Base-by-base conservation (phyloP, 2,888 invertebrate genomes). In the Drosophila crucigera region DNA sequence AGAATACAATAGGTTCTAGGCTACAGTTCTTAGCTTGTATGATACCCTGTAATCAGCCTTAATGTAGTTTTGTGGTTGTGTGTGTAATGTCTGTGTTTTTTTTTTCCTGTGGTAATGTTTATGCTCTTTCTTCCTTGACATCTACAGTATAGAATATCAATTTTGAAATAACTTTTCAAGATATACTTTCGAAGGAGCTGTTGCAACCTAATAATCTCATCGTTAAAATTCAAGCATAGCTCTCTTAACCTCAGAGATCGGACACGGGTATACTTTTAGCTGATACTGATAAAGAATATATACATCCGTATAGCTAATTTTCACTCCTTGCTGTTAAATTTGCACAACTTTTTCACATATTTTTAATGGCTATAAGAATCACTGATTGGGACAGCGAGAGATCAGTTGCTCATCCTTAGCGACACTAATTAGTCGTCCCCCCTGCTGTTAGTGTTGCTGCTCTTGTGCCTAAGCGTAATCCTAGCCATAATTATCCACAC, bases 341-440 rank as follows among this genome's bases (percentile, higher is more conserved):
- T 25, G 47, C 22, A 25, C 25, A 9, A 47, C 3, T n/a, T 28
- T 28, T 19, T 28, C 28, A 39, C 28, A 39, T 39, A n/a, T 16
- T 56, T 6, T 22, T 3, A 41, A 58, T 39, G 14, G 22, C 4
- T n/a, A 22, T 58, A 30, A 25, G 6, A 33, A 49, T 49, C 49
- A 19, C 19, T 69, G 28, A 56, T 56, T 55, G 31, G 41, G 58
- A 28, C 56, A 61, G 41, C 52, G 49, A 58, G 28, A 22, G 41
- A 41, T 71, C 60, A 53, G 59, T 35, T 28, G 59, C 49, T 66
- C 52, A 63, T 72, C 53, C 41, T 60, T 56, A 59, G 73, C 73
- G 79, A 88, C 89, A 86, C 84, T 89, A 90, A 86, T 89, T 84
- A 90, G 80, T 53, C 68, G 70, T 71, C 83, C 55, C 68, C 63